These are phyloP conservation scores for Oreochromis niloticus DNA, from an alignment of 2,113 vertebrate genomes.

Conservation along the genomic window DNA sequence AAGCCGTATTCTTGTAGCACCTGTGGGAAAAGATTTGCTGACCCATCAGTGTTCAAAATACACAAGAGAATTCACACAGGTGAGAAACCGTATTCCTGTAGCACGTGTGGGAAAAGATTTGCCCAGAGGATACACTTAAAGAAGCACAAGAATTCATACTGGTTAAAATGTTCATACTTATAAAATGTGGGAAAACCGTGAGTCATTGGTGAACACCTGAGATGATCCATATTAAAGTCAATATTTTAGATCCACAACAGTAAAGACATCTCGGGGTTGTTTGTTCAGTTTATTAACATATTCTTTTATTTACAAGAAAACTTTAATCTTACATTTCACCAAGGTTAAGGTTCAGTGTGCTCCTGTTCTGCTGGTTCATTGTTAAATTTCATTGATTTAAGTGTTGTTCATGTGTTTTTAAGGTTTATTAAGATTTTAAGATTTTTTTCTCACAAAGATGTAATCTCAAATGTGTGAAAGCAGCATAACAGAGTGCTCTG, in stretches of 20 bases:
- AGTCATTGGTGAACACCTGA: not conserved
- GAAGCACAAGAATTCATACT: not conserved
- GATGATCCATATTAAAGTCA: not conserved
- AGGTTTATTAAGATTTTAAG: not conserved
- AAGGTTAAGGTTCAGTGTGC: not conserved
- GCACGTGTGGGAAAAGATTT: too few species aligned
- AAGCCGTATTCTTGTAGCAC: too few species aligned
- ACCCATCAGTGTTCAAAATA: too few species aligned
- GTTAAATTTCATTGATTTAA: not conserved
- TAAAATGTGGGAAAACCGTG: not conserved
- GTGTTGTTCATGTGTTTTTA: not conserved
- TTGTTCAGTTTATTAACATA: not conserved
- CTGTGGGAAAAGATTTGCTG: too few species aligned
- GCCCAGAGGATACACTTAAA: not conserved
- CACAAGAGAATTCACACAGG: too few species aligned
- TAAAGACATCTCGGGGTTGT: not conserved
- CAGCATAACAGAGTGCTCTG: not conserved
- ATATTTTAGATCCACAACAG: not conserved
- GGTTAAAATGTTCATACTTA: not conserved
- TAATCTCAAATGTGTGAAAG: not conserved
- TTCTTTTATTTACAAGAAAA: not conserved
- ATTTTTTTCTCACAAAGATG: not conserved
- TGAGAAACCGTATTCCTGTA: too few species aligned
- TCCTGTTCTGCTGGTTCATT: not conserved
- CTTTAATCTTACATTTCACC: not conserved